phyloP scores from a whole-genome alignment of 2,888 invertebrate genomes.

The Sarcophaga caerulescens region DNA sequence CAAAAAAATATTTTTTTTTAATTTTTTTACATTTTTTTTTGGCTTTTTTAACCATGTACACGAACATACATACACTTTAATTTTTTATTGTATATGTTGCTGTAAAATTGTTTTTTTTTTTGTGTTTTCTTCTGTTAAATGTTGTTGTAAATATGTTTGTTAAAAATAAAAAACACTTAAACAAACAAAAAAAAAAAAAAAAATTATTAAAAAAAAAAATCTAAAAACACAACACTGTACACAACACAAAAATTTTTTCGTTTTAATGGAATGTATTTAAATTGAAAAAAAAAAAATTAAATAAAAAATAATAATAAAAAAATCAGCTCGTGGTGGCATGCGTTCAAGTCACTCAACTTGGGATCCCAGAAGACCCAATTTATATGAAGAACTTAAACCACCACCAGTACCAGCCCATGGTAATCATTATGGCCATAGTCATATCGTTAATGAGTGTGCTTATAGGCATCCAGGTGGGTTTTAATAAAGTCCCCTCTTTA shows the following conservation, averaged over 20 bases:
- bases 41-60: slow-evolving; percentile 40
- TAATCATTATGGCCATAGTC: slow-evolving; percentile 77
- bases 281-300: slow-evolving; percentile 2
- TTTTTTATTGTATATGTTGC: slow-evolving; percentile 48
- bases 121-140: slow-evolving; percentile 12
- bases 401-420: slow-evolving; percentile 82
- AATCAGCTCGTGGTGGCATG: slow-evolving; percentile 79
- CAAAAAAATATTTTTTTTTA: background rate
- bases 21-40: slow-evolving; percentile 47
- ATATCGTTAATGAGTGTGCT: slow-evolving; percentile 79
- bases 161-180: slow-evolving; percentile 27
- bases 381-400: slow-evolving; percentile 92
- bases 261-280: slow-evolving; percentile 33
- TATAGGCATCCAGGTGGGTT: slow-evolving; percentile 81
- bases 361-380: slow-evolving; percentile 93
- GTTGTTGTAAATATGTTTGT: slow-evolving; percentile 54
- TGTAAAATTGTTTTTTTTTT: slow-evolving; percentile 28
- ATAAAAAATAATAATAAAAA: slow-evolving; percentile 20
- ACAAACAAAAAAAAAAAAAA: background rate
- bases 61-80: slow-evolving; percentile 1
- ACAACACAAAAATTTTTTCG: background rate
- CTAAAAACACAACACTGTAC: slow-evolving; percentile 29
- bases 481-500: slow-evolving; percentile 33
- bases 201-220: background rate
- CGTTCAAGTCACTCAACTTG: slow-evolving; percentile 88